Conservation (phyloP, 2,888 invertebrate genomes). For the Sesia bembeciformis region DNA sequence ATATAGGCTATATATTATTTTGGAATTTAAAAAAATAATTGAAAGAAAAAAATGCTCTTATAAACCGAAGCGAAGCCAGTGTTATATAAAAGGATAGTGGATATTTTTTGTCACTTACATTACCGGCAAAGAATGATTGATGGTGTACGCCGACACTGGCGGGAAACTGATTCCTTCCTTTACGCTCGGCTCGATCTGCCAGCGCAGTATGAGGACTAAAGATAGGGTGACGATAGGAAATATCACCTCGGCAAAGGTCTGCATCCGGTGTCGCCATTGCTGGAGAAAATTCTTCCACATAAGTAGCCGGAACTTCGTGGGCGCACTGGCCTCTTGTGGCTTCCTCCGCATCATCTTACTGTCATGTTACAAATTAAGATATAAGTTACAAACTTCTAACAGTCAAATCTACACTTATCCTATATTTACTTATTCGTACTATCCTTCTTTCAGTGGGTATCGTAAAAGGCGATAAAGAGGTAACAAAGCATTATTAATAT, state of each 20-base stretch:
- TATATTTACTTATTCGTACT: no score
- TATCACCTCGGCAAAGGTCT: slow-evolving; percentile 79
- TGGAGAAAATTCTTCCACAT: slow-evolving; percentile 90
- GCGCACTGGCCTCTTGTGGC: slow-evolving; percentile 31
- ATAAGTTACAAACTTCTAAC: no score
- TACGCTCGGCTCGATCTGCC: slow-evolving; percentile 75
- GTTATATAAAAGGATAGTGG: no score
- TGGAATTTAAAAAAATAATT: no score
- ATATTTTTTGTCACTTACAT: slow-evolving; percentile 29
- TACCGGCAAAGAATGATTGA: slow-evolving; percentile 23
- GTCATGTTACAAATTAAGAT: slow-evolving; percentile 7
- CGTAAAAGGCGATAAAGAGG: no score
- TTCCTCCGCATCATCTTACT: slow-evolving; percentile 9
- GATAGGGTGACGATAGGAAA: slow-evolving; percentile 79
- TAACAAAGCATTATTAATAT: no score
- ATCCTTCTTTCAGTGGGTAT: no score
- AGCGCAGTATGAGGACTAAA: slow-evolving; percentile 80
- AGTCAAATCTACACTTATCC: no score
- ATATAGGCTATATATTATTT: no score
- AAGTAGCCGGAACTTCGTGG: slow-evolving; percentile 78
- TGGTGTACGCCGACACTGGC: slow-evolving; percentile 35
- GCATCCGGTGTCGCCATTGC: slow-evolving; percentile 81
- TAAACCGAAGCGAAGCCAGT: no score
- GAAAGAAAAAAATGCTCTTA: no score
- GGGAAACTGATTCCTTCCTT: slow-evolving; percentile 25